Evolutionary conservation across 2,797 vertebrate species (phyloP).

Genomic region (Tokudaia muenninki): DNA sequence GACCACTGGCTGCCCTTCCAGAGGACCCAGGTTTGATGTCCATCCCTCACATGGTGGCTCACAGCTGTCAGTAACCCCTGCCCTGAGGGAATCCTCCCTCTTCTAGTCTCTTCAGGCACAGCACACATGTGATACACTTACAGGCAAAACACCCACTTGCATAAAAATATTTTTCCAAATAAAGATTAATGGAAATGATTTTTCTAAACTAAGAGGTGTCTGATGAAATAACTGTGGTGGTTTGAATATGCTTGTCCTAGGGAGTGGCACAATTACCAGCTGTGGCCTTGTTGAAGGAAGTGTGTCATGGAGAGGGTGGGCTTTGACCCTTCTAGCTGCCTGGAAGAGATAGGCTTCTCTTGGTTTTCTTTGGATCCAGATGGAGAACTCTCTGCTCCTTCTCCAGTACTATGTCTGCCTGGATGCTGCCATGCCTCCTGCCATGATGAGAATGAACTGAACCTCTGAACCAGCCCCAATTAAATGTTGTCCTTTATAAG

Average conservation of each 20-base stretch:
- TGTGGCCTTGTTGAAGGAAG: background rate
- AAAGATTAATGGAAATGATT: background rate
- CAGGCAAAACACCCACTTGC: background rate
- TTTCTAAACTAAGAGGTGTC: background rate
- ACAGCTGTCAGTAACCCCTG: background rate
- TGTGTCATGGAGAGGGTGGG: background rate
- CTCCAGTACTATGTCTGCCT: background rate
- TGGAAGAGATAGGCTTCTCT: background rate
- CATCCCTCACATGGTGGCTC: background rate
- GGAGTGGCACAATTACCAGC: background rate
- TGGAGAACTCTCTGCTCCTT: background rate
- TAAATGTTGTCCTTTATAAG: background rate
- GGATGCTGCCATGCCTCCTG: too few species aligned
- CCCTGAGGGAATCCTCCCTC: background rate
- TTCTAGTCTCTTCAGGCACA: background rate
- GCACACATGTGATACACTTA: background rate
- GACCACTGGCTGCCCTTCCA: background rate
- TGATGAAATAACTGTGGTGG: conserved; percentile 5
- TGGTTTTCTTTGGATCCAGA: background rate
- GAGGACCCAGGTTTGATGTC: background rate
- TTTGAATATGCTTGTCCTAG: background rate
- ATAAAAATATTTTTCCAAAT: background rate
- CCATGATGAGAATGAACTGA: too few species aligned
- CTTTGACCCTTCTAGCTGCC: background rate
- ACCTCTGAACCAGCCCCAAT: background rate